phyloP scores from a whole-genome alignment of 2,888 invertebrate species.

The Polydrusus pterygomalis region DNA sequence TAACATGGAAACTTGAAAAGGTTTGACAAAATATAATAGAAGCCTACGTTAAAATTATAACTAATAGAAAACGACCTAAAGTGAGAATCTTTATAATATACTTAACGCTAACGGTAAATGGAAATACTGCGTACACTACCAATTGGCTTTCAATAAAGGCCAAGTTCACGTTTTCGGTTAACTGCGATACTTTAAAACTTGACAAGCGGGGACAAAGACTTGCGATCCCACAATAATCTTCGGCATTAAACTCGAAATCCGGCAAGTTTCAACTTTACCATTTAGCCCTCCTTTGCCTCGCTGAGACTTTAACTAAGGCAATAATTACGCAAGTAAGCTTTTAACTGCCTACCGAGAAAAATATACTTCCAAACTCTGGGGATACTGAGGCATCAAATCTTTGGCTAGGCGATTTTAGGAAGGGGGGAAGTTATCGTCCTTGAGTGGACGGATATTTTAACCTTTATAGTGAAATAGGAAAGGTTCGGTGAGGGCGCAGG shows the following conservation, averaged over 20 bases:
- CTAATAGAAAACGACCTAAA: too few relatives aligned
- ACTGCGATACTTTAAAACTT: conserved; percentile 24
- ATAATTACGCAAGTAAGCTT: conserved; percentile 1
- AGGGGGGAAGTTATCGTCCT: too few relatives aligned
- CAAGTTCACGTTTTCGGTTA: conserved; percentile 20
- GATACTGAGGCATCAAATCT: too few relatives aligned
- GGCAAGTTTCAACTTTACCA: conserved; percentile 10
- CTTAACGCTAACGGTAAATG: not conserved
- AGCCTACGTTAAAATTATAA: too few relatives aligned
- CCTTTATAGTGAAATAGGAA: too few relatives aligned
- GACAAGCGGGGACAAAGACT: conserved; percentile 18
- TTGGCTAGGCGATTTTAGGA: too few relatives aligned
- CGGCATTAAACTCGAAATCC: conserved; percentile 21
- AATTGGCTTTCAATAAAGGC: conserved; percentile 11
- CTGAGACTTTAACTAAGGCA: not conserved
- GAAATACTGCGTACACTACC: not conserved
- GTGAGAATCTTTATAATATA: too few relatives aligned
- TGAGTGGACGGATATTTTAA: too few relatives aligned
- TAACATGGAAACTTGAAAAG: too few relatives aligned
- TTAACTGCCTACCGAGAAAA: not conserved
- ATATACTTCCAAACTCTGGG: too few relatives aligned
- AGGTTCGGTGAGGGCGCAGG: too few relatives aligned
- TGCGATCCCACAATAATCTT: conserved; percentile 8
- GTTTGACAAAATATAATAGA: too few relatives aligned
- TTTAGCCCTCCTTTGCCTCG: not conserved